phyloP scores from a whole-genome alignment of 2,888 invertebrate species.

The Caenorhabditis uteleia region DNA sequence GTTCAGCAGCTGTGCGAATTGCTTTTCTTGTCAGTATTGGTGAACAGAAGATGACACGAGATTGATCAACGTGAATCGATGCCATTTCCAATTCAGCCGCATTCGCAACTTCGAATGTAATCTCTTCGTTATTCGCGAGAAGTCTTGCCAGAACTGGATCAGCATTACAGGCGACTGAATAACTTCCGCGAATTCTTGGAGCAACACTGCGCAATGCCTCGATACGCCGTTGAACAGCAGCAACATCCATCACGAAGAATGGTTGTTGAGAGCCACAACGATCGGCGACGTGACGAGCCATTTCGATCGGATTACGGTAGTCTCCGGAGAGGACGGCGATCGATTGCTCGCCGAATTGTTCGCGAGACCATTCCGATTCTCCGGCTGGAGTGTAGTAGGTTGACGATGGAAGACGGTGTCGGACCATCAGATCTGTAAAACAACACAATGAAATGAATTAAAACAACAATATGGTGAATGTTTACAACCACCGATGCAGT shows the following conservation, averaged over 20 bases:
- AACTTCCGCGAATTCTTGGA: slow-evolving; percentile 60
- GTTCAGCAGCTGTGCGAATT: slow-evolving; percentile 25
- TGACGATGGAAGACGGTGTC: slow-evolving; percentile 48
- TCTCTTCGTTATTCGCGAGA: slow-evolving; percentile 75
- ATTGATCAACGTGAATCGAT: slow-evolving; percentile 21
- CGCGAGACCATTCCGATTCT: slow-evolving; percentile 43
- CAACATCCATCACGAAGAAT: slow-evolving; percentile 67
- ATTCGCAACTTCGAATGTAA: slow-evolving; percentile 82
- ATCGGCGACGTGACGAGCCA: slow-evolving; percentile 49
- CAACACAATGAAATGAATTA: neutral
- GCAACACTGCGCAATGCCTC: slow-evolving; percentile 80
- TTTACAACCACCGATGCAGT: too few relatives aligned
- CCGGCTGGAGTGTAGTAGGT: slow-evolving; percentile 43
- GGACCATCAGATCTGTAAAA: slow-evolving; percentile 38
- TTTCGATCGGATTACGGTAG: slow-evolving; percentile 35
- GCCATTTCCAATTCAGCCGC: slow-evolving; percentile 29
- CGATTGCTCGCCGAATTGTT: slow-evolving; percentile 41
- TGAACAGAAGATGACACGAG: slow-evolving; percentile 28
- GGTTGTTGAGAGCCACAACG: slow-evolving; percentile 41
- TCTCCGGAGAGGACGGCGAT: slow-evolving; percentile 39
- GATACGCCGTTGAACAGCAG: slow-evolving; percentile 48
- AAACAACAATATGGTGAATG: too few relatives aligned
- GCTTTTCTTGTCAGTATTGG: slow-evolving; percentile 39
- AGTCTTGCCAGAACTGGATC: slow-evolving; percentile 77
- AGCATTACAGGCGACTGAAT: slow-evolving; percentile 94